Evolutionary conservation across 2,797 vertebrate species (phyloP).

Genomic region (Telmatherina bonti): DNA sequence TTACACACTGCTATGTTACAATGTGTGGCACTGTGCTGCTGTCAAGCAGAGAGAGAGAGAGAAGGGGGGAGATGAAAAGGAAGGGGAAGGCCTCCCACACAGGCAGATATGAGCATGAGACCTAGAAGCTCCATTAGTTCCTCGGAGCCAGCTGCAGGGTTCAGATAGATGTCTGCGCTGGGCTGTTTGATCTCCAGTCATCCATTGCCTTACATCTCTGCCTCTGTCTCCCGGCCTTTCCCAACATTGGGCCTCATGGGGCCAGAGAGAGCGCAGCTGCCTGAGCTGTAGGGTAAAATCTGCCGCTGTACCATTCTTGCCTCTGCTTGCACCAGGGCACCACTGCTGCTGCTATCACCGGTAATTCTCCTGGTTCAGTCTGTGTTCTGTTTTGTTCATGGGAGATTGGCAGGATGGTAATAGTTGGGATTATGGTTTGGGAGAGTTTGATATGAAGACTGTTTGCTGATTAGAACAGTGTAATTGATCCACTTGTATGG

Average conservation of each 20-base stretch:
- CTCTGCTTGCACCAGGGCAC: conserved; percentile 10
- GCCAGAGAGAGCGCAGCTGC: conserved; percentile 57
- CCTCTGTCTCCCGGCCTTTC: conserved; percentile 57
- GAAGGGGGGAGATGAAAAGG: conserved; percentile 58
- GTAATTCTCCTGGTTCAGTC: conserved; percentile 16
- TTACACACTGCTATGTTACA: conserved; percentile 40
- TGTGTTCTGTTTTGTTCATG: conserved; percentile 32
- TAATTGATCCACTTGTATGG: neutral
- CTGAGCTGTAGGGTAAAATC: conserved; percentile 46
- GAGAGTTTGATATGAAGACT: conserved; percentile 23
- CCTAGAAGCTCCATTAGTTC: conserved; percentile 69
- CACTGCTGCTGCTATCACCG: neutral
- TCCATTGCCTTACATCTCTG: conserved; percentile 65
- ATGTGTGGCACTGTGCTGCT: conserved; percentile 57
- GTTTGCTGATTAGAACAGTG: conserved; percentile 19
- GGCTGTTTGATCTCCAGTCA: conserved; percentile 72
- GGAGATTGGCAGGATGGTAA: conserved; percentile 15
- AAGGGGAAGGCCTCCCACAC: conserved; percentile 71
- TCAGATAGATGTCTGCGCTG: conserved; percentile 68
- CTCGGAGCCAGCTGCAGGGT: conserved; percentile 72
- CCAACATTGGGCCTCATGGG: conserved; percentile 51
- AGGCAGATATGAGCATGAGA: conserved; percentile 68
- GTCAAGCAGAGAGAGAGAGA: conserved; percentile 10
- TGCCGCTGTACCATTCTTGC: conserved; percentile 32
- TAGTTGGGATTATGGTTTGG: conserved; percentile 7